Evolutionary conservation across 2,888 invertebrate genomes (phyloP).

Genomic region (Apamea sordens): DNA sequence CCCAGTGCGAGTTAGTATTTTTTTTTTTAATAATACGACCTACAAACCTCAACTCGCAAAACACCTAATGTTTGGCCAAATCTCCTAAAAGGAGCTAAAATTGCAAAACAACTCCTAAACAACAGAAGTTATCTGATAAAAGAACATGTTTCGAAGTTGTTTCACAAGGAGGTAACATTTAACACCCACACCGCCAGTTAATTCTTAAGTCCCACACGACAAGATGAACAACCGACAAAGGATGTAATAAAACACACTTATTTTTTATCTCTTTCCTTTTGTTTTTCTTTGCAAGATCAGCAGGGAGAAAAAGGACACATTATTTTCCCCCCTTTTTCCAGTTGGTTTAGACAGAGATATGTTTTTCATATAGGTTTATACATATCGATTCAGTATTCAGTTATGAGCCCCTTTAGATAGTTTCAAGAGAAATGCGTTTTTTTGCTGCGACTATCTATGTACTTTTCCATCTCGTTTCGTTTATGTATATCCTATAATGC

Average conservation of each 20-base stretch:
- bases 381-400: no score
- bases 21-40: no score
- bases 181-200: conserved; percentile 38
- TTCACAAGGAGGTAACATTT: conserved; percentile 20
- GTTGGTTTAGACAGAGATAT: background rate
- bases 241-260: conserved; percentile 30
- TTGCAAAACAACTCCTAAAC: conserved; percentile 11
- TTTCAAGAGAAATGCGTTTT: background rate
- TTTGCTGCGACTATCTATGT: background rate
- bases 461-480: background rate
- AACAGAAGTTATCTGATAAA: conserved; percentile 29
- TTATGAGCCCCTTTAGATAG: background rate
- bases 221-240: conserved; percentile 32
- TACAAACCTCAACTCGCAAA: no score
- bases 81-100: background rate
- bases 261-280: conserved; percentile 24
- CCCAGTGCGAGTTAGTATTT: no score
- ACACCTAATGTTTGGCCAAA: background rate
- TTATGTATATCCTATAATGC: background rate
- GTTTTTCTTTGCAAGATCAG: conserved; percentile 15
- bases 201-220: conserved; percentile 31
- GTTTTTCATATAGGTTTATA: background rate
- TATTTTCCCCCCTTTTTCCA: background rate
- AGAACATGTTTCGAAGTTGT: conserved; percentile 18
- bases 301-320: background rate